phyloP scores from a whole-genome alignment of 2,113 vertebrate genomes.

The Onychorhynchus coronatus region DNA sequence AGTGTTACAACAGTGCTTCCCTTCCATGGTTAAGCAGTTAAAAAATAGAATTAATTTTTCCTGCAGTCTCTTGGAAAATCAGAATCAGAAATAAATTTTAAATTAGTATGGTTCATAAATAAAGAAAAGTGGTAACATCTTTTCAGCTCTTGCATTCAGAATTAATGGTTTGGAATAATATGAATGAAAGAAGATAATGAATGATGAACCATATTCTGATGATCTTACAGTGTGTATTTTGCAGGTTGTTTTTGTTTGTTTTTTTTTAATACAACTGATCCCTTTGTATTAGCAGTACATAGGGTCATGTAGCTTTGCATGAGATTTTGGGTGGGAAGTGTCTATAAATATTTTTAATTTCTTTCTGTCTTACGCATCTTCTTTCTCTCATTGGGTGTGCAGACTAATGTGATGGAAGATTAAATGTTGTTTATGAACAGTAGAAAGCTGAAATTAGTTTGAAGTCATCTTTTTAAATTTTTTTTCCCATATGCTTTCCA shows the following conservation, averaged over 20 bases:
- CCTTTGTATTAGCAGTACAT: not conserved
- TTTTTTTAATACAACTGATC: not conserved
- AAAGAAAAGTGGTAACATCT: not conserved
- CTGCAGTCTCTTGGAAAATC: not conserved
- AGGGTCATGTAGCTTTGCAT: not conserved
- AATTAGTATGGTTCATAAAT: not conserved
- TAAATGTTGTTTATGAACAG: not conserved
- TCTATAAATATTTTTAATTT: not conserved
- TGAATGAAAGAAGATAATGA: not conserved
- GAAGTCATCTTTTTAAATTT: not conserved
- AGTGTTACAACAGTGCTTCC: not conserved
- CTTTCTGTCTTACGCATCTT: not conserved
- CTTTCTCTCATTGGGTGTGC: not conserved
- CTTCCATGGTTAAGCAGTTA: not conserved
- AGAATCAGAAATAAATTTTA: not conserved
- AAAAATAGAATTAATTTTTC: not conserved
- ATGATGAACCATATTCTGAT: not conserved
- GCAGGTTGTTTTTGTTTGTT: not conserved
- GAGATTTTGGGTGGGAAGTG: not conserved
- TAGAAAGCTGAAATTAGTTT: not conserved
- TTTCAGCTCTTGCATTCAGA: not conserved
- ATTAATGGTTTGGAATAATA: not conserved
- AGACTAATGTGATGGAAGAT: not conserved
- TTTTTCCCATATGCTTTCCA: not conserved
- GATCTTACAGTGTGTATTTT: not conserved